Evolutionary conservation across 2,113 vertebrate species (phyloP).

Genomic region (Amblyornis subalaris): DNA sequence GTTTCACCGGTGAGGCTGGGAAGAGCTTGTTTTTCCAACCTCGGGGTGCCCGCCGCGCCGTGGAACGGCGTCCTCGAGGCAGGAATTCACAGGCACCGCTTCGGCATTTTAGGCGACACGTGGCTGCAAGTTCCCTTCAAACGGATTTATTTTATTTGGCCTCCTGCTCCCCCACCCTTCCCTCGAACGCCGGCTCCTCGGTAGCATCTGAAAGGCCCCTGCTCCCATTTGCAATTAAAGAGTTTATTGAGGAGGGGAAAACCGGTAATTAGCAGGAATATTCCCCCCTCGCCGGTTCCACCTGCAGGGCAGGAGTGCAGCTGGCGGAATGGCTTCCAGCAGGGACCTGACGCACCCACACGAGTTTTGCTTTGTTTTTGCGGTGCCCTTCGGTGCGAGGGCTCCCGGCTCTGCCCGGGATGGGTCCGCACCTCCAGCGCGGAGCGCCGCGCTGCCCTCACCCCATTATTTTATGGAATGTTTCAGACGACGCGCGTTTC

Average conservation of each 20-base stretch:
- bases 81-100: not conserved
- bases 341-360: conserved; percentile 14
- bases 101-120: conserved; percentile 40
- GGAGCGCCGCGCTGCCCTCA: not conserved
- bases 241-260: conserved; percentile 51
- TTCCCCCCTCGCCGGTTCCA: conserved; percentile 6
- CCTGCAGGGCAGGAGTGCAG: conserved; percentile 55
- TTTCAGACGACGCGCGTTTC: not conserved
- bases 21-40: not conserved
- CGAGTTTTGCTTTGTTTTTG: not conserved
- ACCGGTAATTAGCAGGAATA: conserved; percentile 46
- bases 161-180: not conserved
- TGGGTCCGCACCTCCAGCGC: not conserved
- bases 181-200: not conserved
- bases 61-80: not conserved
- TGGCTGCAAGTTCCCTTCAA: conserved; percentile 6
- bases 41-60: not conserved
- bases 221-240: conserved; percentile 47
- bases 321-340: conserved; percentile 44
- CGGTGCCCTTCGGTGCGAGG: not conserved
- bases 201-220: conserved; percentile 34
- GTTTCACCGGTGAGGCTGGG: not conserved
- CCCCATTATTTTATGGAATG: not conserved
- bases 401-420: not conserved
- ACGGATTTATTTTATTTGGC: conserved; percentile 24